Evolutionary conservation across 2,888 invertebrate species (phyloP), one percentile per base, ranked within the genome.

Genomic region (Cryptocephalus moraei): DNA sequence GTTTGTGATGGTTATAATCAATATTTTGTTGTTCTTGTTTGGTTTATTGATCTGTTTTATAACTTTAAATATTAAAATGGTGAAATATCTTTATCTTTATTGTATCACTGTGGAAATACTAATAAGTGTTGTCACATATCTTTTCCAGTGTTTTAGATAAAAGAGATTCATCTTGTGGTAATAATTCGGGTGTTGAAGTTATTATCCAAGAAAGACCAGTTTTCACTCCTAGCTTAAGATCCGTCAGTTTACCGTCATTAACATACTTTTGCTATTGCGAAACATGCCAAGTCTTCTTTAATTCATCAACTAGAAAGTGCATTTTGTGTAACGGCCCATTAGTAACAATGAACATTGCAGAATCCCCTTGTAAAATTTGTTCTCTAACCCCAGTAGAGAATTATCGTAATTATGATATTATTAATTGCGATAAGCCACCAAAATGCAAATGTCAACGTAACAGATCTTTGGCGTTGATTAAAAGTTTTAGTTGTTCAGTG

Each of bases 321-420:
- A 46, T 69, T 43, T 54, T 63, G 45, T 70, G 69, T 62, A 61
- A 65, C 51, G 51, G 51, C 43, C 47, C 51, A 42, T 52, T 60
- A 47, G 58, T 61, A 53, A 68, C 55, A 57, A 71, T 71, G 68
- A 68, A 67, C 56, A 55, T 68, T 34, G 13, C 32, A 41, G 65
- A 64, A 56, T 65, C 67, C 48, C 64, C 66, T 44, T 71, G 68
- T 57, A 71, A 68, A 59, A 65, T 65, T 54, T 71, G 68, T 61
- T 60, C 62, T 47, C 53, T 69, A 49, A 65, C 68, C 22, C 68
- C 69, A 4, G 62, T 69, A 44, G 68, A 69, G 58, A 59, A 60
- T 45, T 59, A 57, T 52, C 52, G 63, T 41, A 67, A 63, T 48
- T 67, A 64, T 47, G 67, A 67, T 51, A 60, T 64, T 51, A 53